Evolutionary conservation across 2,888 invertebrate species (phyloP), one percentile per base, ranked within the genome.

Genomic region (Mechanitis mazaeus): DNA sequence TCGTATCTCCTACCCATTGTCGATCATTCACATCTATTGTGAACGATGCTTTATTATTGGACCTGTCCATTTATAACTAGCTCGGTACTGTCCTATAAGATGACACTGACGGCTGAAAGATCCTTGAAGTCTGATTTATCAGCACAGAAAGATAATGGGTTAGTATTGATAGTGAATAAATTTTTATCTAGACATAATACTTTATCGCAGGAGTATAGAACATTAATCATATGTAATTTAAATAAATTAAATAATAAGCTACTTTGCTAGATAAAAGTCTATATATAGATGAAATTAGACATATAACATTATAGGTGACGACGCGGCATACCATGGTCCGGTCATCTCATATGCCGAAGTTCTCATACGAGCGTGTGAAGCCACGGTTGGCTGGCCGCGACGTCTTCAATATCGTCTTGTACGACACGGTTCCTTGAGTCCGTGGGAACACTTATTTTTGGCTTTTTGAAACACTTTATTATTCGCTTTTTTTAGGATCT

Each of bases 11-110:
- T 60, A 50, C 70, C 78, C 76, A 82, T 83, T 83, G 82, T 83
- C 75, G 75, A 76, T 79, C 80, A 77, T 71, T 77, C 77, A 73
- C 71, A 72, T 75, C 72, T 75, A 78, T 78, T 81, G 81, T 78
- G 71, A 71, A 69, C 68, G 70, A 74, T 74, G 76, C 72, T 75
- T 78, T 80, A 83, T 80, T 81, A 75, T 77, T 76, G 75, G 73
- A 74, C 74, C 69, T 75, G 77, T 72, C 76, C 76, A 73, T 75
- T 68, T 58, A 70, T 70, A 73, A 71, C 75, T 72, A 73, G 75
- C 72, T 65, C 66, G 72, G 71, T 75, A 68, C 69, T 64, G 65
- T 64, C 62, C 66, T 62, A 59, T 64, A 64, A 56, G 64, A 64
- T 60, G 50, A 35, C 60, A 38, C 57, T 68, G 72, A 72, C 72